These are phyloP conservation scores for Spicauda simplicius DNA, from an alignment of 2,888 invertebrate species.

Conservation along the genomic window DNA sequence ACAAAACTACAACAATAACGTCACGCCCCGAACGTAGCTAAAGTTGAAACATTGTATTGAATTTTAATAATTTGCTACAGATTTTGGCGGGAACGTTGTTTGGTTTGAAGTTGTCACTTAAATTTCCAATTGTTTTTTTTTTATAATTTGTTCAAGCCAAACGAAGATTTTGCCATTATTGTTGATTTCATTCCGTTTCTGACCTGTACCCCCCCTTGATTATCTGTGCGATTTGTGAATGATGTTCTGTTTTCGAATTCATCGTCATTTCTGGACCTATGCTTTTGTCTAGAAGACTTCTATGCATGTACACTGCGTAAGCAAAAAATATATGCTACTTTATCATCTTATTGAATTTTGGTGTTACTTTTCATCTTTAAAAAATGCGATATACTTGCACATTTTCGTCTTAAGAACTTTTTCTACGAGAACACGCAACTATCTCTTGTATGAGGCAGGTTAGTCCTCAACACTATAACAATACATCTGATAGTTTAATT, in stretches of 20 bases:
- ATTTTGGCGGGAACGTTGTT: not conserved
- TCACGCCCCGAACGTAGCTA: conserved; percentile 20
- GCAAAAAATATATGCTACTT: not conserved
- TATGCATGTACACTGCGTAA: not conserved
- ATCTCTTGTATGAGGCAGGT: too few species aligned
- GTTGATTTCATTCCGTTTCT: conserved; percentile 21
- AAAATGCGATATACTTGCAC: too few species aligned
- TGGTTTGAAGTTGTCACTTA: not conserved
- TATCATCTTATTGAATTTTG: too few species aligned
- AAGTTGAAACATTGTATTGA: conserved; percentile 27
- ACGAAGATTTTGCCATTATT: conserved; percentile 23
- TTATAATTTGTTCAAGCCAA: not conserved
- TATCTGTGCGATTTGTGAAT: conserved; percentile 31
- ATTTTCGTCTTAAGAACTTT: too few species aligned
- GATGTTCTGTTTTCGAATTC: conserved; percentile 29
- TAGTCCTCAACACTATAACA: too few species aligned
- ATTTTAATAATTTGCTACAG: conserved; percentile 25
- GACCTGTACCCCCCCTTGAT: conserved; percentile 24
- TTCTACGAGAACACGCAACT: too few species aligned
- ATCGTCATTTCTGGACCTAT: conserved; percentile 33
- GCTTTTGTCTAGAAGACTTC: conserved; percentile 26
- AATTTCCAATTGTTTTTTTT: not conserved
- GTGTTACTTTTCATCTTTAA: too few species aligned
- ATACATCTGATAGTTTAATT: too few species aligned
- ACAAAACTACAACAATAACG: conserved; percentile 19